Base-by-base conservation (phyloP, 2,888 invertebrate genomes). In the Fragum fragum region DNA sequence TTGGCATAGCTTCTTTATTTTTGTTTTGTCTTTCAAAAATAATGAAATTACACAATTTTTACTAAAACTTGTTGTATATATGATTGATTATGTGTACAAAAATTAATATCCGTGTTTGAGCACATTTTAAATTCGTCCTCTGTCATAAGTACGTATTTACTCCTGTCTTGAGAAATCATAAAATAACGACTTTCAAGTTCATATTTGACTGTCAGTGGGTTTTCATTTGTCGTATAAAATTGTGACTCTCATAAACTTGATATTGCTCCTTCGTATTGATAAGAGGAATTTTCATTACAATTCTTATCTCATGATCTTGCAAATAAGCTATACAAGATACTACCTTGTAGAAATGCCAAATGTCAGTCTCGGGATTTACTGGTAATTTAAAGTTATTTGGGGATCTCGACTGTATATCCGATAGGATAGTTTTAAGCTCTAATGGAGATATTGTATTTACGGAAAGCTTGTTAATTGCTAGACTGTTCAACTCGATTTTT, bases 331-430 rank as follows among this genome's bases (percentile, higher is more conserved):
- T 63, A 55, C 61, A 69, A 73, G 47, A 18, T 5, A 47, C 23
- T 32, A 36, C 69, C 23, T 75, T 71, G 52, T 74, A 74, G 42
- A 68, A 75, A 68, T 79, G n/a, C 79, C 75, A 79, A 28, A 75
- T 79, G 28, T 75, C 36, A n/a, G 18, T 63, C 21, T 21, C 47
- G 16, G 79, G 79, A 47, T 70, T 70, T 36, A 7, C 53, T 36
- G 71, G 61, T 47, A 79, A 52, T 70, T 70, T 32, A 32, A 74
- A 47, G 23, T 57, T 74, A 28, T 16, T 21, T 1, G 69, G 74
- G 57, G 42, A 14, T 61, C 73, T 53, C 16, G 21, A 6, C 42
- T 78, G 1, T n/a, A 79, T 66, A 7, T 73, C 55, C n/a, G 55
- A 42, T 11, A 47, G 55, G 28, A 79, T 36, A 1, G 5, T 6